phyloP scores from a whole-genome alignment of 2,113 vertebrate genomes.

The Lagenorhynchus albirostris region DNA sequence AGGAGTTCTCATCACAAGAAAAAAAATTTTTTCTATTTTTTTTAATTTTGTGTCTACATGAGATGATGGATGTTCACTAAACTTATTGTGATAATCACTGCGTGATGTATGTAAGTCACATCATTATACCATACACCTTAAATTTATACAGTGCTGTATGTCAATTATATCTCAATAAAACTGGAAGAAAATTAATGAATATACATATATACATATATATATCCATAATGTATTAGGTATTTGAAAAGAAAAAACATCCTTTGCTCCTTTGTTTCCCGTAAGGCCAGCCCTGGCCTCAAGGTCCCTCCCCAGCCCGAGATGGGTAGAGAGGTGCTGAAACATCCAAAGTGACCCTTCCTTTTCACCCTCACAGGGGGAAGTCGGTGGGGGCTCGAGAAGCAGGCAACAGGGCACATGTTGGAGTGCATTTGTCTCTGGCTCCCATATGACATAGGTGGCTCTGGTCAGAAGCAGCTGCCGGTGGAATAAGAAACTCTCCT shows the following conservation, averaged over 20 bases:
- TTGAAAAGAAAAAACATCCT: conserved; percentile 3
- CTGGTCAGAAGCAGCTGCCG: neutral
- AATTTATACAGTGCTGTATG: neutral
- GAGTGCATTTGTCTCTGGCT: neutral
- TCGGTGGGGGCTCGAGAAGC: neutral
- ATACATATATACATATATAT: neutral
- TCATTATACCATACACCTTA: neutral
- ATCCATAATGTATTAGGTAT: neutral
- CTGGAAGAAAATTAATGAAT: neutral
- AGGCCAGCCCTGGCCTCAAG: neutral
- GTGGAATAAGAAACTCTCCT: neutral
- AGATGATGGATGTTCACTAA: neutral
- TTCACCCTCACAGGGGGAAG: neutral
- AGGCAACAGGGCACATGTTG: neutral
- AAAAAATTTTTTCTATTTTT: neutral
- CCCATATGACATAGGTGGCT: neutral
- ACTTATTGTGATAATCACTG: neutral
- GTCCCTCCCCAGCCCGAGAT: neutral
- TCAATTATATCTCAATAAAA: neutral
- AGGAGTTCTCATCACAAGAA: neutral
- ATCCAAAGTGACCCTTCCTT: neutral
- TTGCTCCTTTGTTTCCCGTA: neutral
- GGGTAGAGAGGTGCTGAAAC: neutral
- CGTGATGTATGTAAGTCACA: neutral
- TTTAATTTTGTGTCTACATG: neutral